Evolutionary conservation across 2,888 invertebrate species (phyloP).

Genomic region (Idaea dimidiata): DNA sequence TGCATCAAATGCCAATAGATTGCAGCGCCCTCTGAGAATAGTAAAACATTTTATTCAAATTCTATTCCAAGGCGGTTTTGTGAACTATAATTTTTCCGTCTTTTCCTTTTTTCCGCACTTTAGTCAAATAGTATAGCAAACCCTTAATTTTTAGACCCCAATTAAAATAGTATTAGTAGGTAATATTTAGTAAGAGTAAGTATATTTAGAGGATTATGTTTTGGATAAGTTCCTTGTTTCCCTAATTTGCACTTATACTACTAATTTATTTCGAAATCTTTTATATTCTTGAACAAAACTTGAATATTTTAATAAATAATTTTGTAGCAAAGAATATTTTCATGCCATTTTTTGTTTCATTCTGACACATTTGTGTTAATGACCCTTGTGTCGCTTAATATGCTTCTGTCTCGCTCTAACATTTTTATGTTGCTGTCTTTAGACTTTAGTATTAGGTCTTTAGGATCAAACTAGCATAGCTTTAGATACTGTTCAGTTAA

Average conservation of each 20-base stretch:
- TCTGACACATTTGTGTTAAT: conserved; percentile 12
- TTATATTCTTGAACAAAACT: background rate
- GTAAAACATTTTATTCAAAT: no score
- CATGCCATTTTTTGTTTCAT: conserved; percentile 7
- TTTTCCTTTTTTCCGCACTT: background rate
- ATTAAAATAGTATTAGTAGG: background rate
- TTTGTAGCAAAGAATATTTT: background rate
- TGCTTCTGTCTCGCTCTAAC: conserved; percentile 23
- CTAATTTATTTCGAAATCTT: background rate
- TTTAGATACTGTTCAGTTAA: background rate
- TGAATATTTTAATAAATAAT: background rate
- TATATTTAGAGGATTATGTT: background rate
- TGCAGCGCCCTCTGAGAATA: no score
- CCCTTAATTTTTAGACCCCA: background rate
- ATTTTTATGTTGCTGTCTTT: conserved; percentile 10
- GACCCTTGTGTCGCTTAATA: conserved; percentile 20
- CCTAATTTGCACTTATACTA: background rate
- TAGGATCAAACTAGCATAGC: background rate
- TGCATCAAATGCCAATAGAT: no score
- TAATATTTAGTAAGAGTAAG: background rate
- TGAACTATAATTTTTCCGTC: background rate
- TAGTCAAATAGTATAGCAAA: background rate
- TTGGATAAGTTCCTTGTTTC: background rate
- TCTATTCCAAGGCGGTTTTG: background rate
- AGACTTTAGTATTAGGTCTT: background rate